Evolutionary conservation across 2,113 vertebrate species (phyloP), one percentile per base, ranked within the genome.

Genomic region (Holacanthus passer): DNA sequence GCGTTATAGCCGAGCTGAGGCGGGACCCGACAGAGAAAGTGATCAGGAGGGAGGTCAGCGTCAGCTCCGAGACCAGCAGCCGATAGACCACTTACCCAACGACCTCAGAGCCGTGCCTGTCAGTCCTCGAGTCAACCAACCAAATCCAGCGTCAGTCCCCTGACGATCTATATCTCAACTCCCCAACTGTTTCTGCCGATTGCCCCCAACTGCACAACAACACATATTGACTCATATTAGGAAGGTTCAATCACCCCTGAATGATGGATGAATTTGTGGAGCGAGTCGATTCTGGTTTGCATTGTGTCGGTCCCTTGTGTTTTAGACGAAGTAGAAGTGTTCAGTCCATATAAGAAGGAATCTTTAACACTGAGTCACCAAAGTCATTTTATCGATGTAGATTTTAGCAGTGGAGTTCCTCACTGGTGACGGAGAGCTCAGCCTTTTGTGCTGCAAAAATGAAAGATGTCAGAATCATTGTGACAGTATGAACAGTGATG

Each of bases 231-330:
- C 79, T 75, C 66, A 17, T 65, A 58, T 72, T 69, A 58, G 66
- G 35, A 69, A 67, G 39, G 63, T 41, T 60, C 74, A 82, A 79
- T 73, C 82, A 83, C 24, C 64, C 75, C 47, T 55, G 63, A 87
- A 82, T 75, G 88, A 89, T 77, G 69, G 86, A 92, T 90, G 88
- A 73, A 74, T 77, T 45, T 56, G 66, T 47, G 27, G 59, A 73
- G 35, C 1, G 22, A 56, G 60, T 67, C 50, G 5, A 77, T 77
- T 67, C 7, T 24, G 20, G 12, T 41, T 31, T 11, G 7, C 53
- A 16, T n/a, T 27, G 55, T 62, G 50, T 63, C 53, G 27, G 3
- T 35, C 20, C n/a, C n/a, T n/a, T n/a, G n/a, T n/a, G 35, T 8
- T 7, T 37, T 8, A 37, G 35, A 37, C 2, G 32, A 32, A 17